Evolutionary conservation across 2,888 invertebrate genomes (phyloP), one percentile per base, ranked within the genome.

Genomic region (Frankliniella intonsa): DNA sequence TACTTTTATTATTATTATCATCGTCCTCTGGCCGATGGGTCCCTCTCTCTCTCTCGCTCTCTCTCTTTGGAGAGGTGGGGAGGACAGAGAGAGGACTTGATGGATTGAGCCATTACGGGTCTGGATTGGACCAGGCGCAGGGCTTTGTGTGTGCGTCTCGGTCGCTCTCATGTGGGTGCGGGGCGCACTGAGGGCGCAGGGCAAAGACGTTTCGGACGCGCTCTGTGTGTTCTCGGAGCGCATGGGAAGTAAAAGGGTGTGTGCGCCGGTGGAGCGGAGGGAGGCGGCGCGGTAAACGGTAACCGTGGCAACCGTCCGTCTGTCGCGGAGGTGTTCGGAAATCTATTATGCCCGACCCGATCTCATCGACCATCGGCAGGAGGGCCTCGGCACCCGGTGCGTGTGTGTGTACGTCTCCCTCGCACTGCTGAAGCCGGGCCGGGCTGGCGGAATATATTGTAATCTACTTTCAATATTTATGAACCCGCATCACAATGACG

Each of bases 391-490:
- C 38, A n/a, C 14, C 62, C 7, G 8, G 55, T 55, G 55, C n/a
- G 69, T 69, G 69, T 69, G 69, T 69, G 69, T 22, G 69, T n/a
- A n/a, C 69, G 69, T 69, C n/a, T 22, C n/a, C 69, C 7, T 22
- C 69, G 69, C 38, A 38, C 38, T 38, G 38, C 38, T 38, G n/a
- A n/a, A n/a, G n/a, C n/a, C n/a, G 17, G 14, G 55, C 69, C 22
- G 62, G 62, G 69, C 69, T 19, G 19, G 69, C 69, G 69, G 69
- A 76, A 76, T 76, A 76, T 76, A 76, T 76, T 76, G 69, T 76
- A 76, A 76, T 76, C 69, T 76, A 76, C 69, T 76, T 76, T 76
- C 69, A 76, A 76, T 76, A 76, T 76, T 76, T 76, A 76, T 76
- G 69, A 76, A 76, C 69, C 69, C 69, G 69, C 69, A 76, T 76